Evolutionary conservation across 2,113 vertebrate genomes (phyloP).

Genomic region (Anolis carolinensis): DNA sequence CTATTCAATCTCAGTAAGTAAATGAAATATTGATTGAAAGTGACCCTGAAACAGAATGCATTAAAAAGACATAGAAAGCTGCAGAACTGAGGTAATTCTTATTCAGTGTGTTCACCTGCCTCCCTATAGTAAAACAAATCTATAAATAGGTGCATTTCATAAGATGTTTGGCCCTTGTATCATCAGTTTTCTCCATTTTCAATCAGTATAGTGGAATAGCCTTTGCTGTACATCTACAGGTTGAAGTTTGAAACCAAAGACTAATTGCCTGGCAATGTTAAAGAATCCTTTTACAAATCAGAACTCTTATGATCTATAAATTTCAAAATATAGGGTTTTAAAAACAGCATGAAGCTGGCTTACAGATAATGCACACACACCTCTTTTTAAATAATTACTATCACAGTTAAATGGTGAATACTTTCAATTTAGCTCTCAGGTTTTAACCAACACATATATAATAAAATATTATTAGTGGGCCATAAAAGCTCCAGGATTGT

Average conservation of each 20-base stretch:
- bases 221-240: slow-evolving; percentile 78
- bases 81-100: slow-evolving; percentile 88
- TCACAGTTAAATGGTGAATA: slow-evolving; percentile 76
- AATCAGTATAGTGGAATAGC: slow-evolving; percentile 73
- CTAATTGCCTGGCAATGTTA: slow-evolving; percentile 78
- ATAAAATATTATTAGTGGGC: slow-evolving; percentile 64
- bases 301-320: slow-evolving; percentile 77
- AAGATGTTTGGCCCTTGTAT: slow-evolving; percentile 79
- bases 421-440: slow-evolving; percentile 73
- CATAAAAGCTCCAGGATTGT: slow-evolving; percentile 74
- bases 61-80: slow-evolving; percentile 90
- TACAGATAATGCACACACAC: slow-evolving; percentile 79
- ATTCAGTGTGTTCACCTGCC: slow-evolving; percentile 86
- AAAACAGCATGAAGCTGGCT: slow-evolving; percentile 82
- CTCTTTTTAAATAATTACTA: slow-evolving; percentile 63
- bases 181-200: slow-evolving; percentile 77
- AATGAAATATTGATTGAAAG: slow-evolving; percentile 95
- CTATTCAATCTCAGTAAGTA: slow-evolving; percentile 93
- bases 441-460: slow-evolving; percentile 67
- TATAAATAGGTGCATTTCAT: slow-evolving; percentile 85
- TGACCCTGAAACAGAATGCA: slow-evolving; percentile 94
- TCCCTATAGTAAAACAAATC: slow-evolving; percentile 85
- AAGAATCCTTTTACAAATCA: slow-evolving; percentile 80
- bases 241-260: slow-evolving; percentile 77
- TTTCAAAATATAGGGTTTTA: slow-evolving; percentile 71